Percentiles rank a stretch among this genome's conserved stretches.
These are phyloP conservation scores for Drosophila pectinifera DNA, from an alignment of 1,140 invertebrate genomes.

Conservation along the genomic window DNA sequence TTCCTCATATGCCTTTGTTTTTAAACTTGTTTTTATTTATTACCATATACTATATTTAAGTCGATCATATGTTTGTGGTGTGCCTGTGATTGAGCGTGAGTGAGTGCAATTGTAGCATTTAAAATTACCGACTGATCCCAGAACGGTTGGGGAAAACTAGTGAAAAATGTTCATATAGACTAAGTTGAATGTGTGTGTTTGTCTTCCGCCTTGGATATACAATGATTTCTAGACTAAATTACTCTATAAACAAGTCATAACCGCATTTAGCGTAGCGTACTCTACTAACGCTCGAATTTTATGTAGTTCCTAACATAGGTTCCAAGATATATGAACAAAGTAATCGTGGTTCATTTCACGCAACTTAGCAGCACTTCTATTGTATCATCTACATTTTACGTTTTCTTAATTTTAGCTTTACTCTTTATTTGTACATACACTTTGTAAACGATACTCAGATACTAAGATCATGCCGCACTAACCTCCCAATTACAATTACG, in stretches of 20 bases:
- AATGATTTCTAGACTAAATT: constrained; percentile 48
- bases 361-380: constrained; percentile 32
- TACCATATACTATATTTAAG: constrained; percentile 61
- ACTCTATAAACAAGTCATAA: constrained; percentile 31
- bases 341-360: constrained; percentile 23
- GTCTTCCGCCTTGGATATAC: constrained; percentile 12
- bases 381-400: constrained; percentile 51
- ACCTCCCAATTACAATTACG: constrained; percentile 40
- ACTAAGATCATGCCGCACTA: constrained; percentile 52
- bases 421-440: constrained; percentile 58
- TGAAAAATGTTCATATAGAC: constrained; percentile 41
- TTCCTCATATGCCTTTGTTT: constrained; percentile 60
- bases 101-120: constrained; percentile 47
- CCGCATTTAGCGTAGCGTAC: constrained; percentile 60
- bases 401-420: constrained; percentile 44
- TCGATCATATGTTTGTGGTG: constrained; percentile 28
- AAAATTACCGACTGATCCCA: constrained; percentile 40
- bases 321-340: constrained; percentile 26
- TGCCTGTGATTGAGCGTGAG: constrained; percentile 30
- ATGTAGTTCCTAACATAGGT: constrained; percentile 65
- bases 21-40: constrained; percentile 70
- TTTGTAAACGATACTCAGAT: constrained; percentile 47
- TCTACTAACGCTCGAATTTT: constrained; percentile 44
- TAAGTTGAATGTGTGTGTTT: constrained; percentile 30
- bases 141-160: constrained; percentile 10